Evolutionary conservation across 2,888 invertebrate species (phyloP).

Genomic region (Andrena marginata): DNA sequence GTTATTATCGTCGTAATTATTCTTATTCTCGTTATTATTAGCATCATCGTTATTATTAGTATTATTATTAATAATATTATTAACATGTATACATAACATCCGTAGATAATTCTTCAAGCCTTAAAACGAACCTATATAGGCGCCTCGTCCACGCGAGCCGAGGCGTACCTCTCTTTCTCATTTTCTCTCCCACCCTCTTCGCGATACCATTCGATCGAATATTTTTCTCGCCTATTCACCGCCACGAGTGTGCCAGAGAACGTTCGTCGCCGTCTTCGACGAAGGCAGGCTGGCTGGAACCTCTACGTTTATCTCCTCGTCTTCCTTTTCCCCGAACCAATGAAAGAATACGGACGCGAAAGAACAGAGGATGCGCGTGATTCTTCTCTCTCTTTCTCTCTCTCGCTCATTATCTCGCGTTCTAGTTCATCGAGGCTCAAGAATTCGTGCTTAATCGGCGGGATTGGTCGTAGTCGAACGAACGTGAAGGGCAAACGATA

Average conservation of each 20-base stretch:
- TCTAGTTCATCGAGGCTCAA: neutral
- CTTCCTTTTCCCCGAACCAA: conserved; percentile 7
- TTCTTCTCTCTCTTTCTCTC: neutral
- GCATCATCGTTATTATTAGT: conserved; percentile 65
- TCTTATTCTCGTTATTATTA: conserved; percentile 58
- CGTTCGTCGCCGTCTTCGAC: conserved; percentile 54
- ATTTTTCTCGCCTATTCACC: neutral
- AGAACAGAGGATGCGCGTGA: conserved; percentile 50
- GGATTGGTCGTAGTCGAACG: conserved; percentile 50
- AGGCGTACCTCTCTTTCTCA: conserved; percentile 28
- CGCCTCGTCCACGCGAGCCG: conserved; percentile 43
- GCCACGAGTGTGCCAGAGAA: conserved; percentile 48
- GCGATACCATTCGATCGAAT: neutral
- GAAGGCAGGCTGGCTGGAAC: conserved; percentile 59
- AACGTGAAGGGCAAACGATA: conserved; percentile 67
- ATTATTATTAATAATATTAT: conserved; percentile 79
- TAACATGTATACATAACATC: conserved; percentile 83
- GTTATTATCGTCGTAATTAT: conserved; percentile 51
- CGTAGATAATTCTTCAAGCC: conserved; percentile 81
- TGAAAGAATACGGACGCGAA: conserved; percentile 33
- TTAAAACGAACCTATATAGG: conserved; percentile 76
- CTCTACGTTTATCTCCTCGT: neutral
- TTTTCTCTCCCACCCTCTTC: conserved; percentile 27
- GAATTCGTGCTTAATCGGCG: conserved; percentile 13
- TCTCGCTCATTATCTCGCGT: conserved; percentile 18